Percentiles rank a stretch among this genome's conserved stretches.
phyloP scores from a whole-genome alignment of 2,113 vertebrate species.

The Spizaetus ornatus region DNA sequence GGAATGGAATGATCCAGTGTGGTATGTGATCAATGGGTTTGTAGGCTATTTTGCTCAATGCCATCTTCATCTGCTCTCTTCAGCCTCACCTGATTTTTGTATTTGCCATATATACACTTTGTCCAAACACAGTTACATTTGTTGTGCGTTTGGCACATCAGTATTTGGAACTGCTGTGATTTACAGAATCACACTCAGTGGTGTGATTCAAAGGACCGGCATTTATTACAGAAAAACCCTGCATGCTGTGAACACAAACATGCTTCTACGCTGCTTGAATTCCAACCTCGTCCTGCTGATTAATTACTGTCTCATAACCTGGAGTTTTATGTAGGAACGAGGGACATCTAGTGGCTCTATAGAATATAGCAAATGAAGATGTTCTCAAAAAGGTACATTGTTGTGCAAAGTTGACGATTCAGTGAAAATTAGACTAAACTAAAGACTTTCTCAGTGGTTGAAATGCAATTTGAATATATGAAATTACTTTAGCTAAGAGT shows the following conservation, averaged over 20 bases:
- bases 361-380: neutral
- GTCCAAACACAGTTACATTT: neutral
- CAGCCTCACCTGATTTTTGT: neutral
- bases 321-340: neutral
- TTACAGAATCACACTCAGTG: neutral
- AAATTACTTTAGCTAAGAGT: neutral
- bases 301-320: neutral
- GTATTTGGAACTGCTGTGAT: neutral
- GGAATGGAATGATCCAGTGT: neutral
- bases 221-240: neutral
- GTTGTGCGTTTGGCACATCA: neutral
- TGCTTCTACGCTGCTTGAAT: neutral
- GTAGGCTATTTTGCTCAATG: neutral
- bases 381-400: neutral
- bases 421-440: neutral
- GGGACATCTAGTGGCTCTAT: slow-evolving; percentile 39
- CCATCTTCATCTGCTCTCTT: neutral
- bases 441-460: neutral
- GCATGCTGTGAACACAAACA: neutral
- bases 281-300: neutral
- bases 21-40: neutral
- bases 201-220: neutral
- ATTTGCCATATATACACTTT: neutral
- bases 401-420: neutral
- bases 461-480: neutral